A percentile compares a stretch with the other conserved stretches of the same genome.
phyloP scores from a whole-genome alignment of 1,140 invertebrate genomes.

The Tetraneura akinire region DNA sequence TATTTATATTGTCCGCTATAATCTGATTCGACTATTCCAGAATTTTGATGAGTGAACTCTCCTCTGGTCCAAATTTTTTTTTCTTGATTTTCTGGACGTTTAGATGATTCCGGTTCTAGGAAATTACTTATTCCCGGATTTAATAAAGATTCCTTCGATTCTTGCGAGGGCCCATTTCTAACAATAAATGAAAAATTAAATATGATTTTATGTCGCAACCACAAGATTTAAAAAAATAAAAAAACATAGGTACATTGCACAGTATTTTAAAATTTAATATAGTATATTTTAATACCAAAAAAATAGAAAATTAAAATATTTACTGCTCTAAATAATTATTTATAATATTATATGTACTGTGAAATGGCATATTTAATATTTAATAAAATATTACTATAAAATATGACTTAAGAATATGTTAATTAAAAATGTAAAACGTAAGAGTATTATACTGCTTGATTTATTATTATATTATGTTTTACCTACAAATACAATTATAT shows the following conservation, averaged over 20 bases:
- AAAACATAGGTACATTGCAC: too few relatives aligned
- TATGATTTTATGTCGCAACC: neutral
- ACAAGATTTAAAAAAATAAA: neutral
- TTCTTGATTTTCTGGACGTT: slow-evolving; percentile 55
- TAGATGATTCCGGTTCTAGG: neutral
- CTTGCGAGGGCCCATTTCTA: slow-evolving; percentile 39
- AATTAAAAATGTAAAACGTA: too few relatives aligned
- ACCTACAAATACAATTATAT: too few relatives aligned
- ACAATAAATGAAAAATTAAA: neutral
- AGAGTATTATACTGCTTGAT: too few relatives aligned
- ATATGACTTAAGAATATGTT: too few relatives aligned
- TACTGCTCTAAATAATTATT: neutral
- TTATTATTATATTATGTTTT: too few relatives aligned
- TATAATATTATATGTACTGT: too few relatives aligned
- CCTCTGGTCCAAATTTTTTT: slow-evolving; percentile 69
- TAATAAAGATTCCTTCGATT: neutral
- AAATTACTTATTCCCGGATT: neutral
- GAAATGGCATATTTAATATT: too few relatives aligned
- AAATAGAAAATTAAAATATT: neutral
- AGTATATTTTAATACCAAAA: too few relatives aligned
- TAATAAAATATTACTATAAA: too few relatives aligned
- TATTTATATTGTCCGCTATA: slow-evolving; percentile 59
- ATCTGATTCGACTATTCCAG: slow-evolving; percentile 66
- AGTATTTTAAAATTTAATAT: neutral
- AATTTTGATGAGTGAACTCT: slow-evolving; percentile 71